Percentiles rank a stretch among this genome's conserved stretches.
Conservation (phyloP, 2,888 invertebrate species). For the Caenorhabditis sp. region DNA sequence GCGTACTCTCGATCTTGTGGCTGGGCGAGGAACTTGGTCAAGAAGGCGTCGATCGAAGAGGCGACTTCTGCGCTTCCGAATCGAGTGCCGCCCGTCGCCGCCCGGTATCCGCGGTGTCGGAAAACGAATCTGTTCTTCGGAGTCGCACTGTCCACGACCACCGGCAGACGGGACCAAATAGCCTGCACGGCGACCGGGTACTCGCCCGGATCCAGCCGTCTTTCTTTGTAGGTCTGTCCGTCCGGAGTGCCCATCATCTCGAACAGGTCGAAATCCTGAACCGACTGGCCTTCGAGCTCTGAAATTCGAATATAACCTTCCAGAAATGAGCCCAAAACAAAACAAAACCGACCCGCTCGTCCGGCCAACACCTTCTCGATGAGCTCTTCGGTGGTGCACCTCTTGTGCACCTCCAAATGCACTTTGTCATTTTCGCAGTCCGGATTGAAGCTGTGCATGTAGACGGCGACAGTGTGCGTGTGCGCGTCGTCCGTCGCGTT, state of each 20-base stretch:
- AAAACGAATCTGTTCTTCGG: conserved; percentile 69
- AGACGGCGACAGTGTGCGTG: conserved; percentile 69
- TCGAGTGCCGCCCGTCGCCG: conserved; percentile 81
- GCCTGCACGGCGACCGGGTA: conserved; percentile 81
- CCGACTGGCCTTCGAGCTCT: conserved; percentile 69
- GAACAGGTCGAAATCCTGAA: conserved; percentile 76
- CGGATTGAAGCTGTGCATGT: conserved; percentile 76
- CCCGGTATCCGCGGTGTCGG: conserved; percentile 63
- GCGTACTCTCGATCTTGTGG: conserved; percentile 92
- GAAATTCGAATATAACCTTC: conserved; percentile 21
- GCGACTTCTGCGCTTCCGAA: conserved; percentile 84
- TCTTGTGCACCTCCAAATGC: conserved; percentile 91
- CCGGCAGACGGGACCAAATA: conserved; percentile 65
- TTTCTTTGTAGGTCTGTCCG: conserved; percentile 87
- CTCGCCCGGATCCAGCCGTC: conserved; percentile 86
- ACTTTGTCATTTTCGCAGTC: conserved; percentile 85
- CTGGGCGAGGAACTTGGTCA: conserved; percentile 93
- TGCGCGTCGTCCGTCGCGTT: conserved; percentile 70
- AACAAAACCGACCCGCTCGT: no score
- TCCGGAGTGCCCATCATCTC: conserved; percentile 79
- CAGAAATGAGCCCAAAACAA: no score
- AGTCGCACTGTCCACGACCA: conserved; percentile 53
- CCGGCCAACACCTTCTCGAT: conserved; percentile 85
- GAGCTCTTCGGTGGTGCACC: conserved; percentile 92
- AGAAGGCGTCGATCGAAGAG: conserved; percentile 89